These are phyloP conservation scores for Aleiodes sp. DNA, from an alignment of 1,140 invertebrate genomes.

Conservation along the genomic window DNA sequence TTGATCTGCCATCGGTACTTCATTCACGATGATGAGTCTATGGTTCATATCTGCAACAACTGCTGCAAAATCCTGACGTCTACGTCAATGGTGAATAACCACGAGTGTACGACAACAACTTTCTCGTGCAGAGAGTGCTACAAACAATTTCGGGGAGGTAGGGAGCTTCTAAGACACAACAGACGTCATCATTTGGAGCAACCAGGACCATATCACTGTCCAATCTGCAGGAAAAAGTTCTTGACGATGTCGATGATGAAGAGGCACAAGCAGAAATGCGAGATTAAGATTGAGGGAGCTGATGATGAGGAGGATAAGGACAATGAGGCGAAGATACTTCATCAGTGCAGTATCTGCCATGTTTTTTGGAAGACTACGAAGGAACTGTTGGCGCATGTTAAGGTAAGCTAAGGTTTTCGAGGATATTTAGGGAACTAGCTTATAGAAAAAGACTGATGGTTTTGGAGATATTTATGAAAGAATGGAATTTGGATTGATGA, in stretches of 20 bases:
- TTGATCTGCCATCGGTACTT: conserved; percentile 40
- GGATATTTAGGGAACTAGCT: no score
- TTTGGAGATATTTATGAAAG: no score
- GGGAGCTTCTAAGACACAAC: conserved; percentile 40
- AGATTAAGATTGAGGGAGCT: background rate
- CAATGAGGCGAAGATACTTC: background rate
- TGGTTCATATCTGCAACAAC: conserved; percentile 47
- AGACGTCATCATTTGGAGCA: conserved; percentile 39
- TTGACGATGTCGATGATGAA: conserved; percentile 42
- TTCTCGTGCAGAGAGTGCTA: conserved; percentile 42
- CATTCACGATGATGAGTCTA: conserved; percentile 40
- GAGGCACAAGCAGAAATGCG: conserved; percentile 29
- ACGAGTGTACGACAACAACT: conserved; percentile 33
- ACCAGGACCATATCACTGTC: conserved; percentile 22
- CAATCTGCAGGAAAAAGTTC: conserved; percentile 41
- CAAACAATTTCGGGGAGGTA: conserved; percentile 25
- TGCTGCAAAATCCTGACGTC: conserved; percentile 39
- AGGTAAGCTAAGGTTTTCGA: background rate
- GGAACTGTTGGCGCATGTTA: background rate
- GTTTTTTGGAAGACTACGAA: background rate
- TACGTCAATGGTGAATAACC: conserved; percentile 39
- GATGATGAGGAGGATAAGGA: background rate
- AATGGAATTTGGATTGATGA: no score
- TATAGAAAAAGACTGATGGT: background rate
- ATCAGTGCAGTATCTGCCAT: background rate